A percentile compares a stretch with the other conserved stretches of the same genome.
phyloP scores from a whole-genome alignment of 30 jellyfish, hydroid and myxozoan genomes.

The Aurelia coerulea region DNA sequence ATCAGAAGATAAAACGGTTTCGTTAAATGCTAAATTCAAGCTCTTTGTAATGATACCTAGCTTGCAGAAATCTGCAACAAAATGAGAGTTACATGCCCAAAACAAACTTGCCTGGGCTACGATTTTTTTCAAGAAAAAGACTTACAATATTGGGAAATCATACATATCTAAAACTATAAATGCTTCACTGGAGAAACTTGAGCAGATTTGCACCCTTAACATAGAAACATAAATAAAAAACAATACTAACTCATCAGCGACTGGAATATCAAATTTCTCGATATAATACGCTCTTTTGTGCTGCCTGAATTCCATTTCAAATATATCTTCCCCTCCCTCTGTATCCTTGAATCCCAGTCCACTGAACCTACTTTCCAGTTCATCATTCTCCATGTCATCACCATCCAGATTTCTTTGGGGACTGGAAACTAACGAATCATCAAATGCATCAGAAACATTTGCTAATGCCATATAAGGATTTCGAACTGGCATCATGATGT shows the following conservation, averaged over 20 bases:
- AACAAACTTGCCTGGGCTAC: too few relatives aligned
- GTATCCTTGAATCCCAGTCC: conserved; percentile 59
- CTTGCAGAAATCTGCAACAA: too few relatives aligned
- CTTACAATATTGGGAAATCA: too few relatives aligned
- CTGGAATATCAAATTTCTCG: conserved; percentile 82
- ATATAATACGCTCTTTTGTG: conserved; percentile 85
- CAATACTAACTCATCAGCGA: conserved; percentile 75
- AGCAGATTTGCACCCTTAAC: too few relatives aligned
- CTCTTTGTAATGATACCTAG: too few relatives aligned
- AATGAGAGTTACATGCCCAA: too few relatives aligned
- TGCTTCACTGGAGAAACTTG: not conserved
- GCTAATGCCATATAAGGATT: conserved; percentile 72
- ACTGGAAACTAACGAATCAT: conserved; percentile 42
- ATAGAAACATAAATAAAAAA: not conserved
- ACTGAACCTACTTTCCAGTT: conserved; percentile 29
- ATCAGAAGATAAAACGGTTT: too few relatives aligned
- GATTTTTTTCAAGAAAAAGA: too few relatives aligned
- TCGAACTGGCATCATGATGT: conserved; percentile 45
- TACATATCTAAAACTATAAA: too few relatives aligned
- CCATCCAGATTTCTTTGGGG: conserved; percentile 19
- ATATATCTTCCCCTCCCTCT: conserved; percentile 78
- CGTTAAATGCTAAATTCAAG: too few relatives aligned
- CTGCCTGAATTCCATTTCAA: conserved; percentile 84
- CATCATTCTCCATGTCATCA: conserved; percentile 16
- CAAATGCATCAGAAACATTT: conserved; percentile 68